Evolutionary conservation across 1,140 invertebrate species (phyloP).

Genomic region (Eufriesea mexicana): DNA sequence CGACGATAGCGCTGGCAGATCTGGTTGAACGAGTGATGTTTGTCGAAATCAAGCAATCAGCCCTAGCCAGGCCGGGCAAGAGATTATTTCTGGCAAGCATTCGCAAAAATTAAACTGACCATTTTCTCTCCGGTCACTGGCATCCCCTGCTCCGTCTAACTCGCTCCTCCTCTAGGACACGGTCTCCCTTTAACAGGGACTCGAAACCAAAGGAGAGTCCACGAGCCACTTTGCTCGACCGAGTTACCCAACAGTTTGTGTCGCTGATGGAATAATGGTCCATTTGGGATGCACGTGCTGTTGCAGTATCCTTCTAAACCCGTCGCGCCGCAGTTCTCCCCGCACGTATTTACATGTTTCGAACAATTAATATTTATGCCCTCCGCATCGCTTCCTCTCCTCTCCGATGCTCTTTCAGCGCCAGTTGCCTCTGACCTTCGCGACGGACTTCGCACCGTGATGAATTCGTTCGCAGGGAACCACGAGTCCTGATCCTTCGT

Average conservation of each 20-base stretch:
- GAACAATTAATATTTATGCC: conserved; percentile 80
- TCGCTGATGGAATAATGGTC: conserved; percentile 81
- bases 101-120: conserved; percentile 67
- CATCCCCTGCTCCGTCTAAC: not conserved
- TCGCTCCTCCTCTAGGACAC: too few relatives aligned
- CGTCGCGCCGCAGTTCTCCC: conserved; percentile 47
- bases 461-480: conserved; percentile 1
- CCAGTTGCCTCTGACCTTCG: conserved; percentile 1
- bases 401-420: conserved; percentile 39
- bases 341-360: conserved; percentile 79
- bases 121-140: conserved; percentile 17
- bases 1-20: conserved; percentile 47
- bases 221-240: conserved; percentile 67
- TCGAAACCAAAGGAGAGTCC: conserved; percentile 46
- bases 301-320: conserved; percentile 65
- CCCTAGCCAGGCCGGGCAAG: conserved; percentile 44
- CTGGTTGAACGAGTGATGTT: conserved; percentile 64
- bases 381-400: conserved; percentile 38
- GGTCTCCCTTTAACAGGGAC: not conserved
- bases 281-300: conserved; percentile 80
- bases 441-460: not conserved
- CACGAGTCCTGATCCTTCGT: too few relatives aligned
- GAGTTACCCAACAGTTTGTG: conserved; percentile 80
- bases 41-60: conserved; percentile 76
- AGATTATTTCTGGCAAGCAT: conserved; percentile 71